phyloP scores from a whole-genome alignment of 2,888 invertebrate species.

The Candidula unifasciata region DNA sequence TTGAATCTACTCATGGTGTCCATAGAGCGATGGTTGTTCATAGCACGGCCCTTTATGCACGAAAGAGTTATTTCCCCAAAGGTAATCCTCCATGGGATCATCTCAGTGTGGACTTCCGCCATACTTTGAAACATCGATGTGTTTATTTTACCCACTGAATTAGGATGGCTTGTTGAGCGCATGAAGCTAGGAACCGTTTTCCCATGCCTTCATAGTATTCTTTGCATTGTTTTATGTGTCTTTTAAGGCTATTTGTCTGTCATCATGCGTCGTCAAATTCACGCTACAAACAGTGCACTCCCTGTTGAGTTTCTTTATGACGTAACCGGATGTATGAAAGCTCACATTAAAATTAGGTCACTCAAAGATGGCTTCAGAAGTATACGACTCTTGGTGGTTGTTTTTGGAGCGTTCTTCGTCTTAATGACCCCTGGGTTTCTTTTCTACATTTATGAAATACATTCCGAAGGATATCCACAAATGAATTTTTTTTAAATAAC shows the following conservation, averaged over 20 bases:
- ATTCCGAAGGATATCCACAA: not conserved
- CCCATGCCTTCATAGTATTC: not conserved
- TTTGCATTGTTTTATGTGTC: not conserved
- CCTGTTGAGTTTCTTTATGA: not conserved
- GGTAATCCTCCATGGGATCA: not conserved
- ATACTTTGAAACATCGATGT: not conserved
- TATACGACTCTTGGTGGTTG: not conserved
- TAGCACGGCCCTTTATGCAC: conserved; percentile 3
- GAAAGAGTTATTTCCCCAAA: not conserved
- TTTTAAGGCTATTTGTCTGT: not conserved
- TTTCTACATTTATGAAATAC: not conserved
- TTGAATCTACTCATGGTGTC: not conserved
- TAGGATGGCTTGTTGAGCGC: not conserved
- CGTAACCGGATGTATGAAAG: not conserved
- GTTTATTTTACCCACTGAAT: not conserved
- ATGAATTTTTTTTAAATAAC: not conserved
- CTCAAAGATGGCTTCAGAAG: not conserved
- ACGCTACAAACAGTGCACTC: not conserved
- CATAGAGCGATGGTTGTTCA: conserved; percentile 3
- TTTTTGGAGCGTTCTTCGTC: not conserved
- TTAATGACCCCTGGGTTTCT: not conserved
- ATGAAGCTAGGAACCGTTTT: not conserved
- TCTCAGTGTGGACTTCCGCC: not conserved
- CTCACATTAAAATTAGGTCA: not conserved
- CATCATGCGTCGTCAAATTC: not conserved